A percentile compares a stretch with the other conserved stretches of the same genome.
Conservation (phyloP, 2,888 invertebrate genomes). For the Balanococcus diminutus region DNA sequence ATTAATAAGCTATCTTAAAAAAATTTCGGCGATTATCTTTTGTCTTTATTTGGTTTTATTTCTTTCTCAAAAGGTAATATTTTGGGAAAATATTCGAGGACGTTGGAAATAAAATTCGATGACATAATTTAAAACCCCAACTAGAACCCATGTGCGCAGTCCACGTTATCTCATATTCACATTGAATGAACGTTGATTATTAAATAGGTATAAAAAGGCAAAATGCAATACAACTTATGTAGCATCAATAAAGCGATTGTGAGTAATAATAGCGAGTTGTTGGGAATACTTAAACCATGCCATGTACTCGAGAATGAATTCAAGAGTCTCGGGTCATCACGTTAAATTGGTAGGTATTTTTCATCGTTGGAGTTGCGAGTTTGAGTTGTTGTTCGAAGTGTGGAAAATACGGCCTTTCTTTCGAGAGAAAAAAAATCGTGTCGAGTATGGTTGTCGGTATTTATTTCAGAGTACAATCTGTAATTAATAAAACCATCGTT, state of each 20-base stretch:
- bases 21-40: background rate
- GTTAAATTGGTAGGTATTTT: background rate
- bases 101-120: too few species aligned
- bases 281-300: background rate
- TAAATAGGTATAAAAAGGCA: background rate
- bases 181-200: background rate
- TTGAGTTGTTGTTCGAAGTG: conserved; percentile 1
- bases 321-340: background rate
- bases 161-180: background rate
- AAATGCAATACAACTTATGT: background rate
- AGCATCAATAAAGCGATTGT: conserved; percentile 1
- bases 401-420: background rate
- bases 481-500: background rate
- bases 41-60: background rate
- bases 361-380: background rate
- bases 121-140: background rate
- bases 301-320: background rate
- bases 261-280: background rate
- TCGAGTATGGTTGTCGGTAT: background rate
- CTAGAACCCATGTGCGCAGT: background rate
- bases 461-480: background rate
- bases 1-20: conserved; percentile 12
- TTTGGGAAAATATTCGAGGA: background rate
- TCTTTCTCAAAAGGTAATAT: background rate
- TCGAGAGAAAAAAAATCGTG: background rate